A percentile compares a stretch with the other conserved stretches of the same genome.
phyloP scores from a whole-genome alignment of 1,140 invertebrate genomes.

The Melitaea cinxia region DNA sequence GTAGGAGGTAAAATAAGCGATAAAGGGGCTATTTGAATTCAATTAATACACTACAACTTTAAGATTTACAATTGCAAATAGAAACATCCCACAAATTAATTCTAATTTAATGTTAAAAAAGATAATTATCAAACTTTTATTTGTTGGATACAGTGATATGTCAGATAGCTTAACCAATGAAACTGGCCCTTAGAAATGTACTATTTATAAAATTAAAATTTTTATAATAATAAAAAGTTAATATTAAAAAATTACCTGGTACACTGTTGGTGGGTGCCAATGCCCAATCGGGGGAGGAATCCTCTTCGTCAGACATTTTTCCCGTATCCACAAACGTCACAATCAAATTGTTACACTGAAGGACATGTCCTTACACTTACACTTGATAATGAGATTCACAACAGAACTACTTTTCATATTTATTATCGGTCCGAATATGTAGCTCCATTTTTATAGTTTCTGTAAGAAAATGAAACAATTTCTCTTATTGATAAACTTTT shows the following conservation, averaged over 20 bases:
- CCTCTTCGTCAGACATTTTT: slow-evolving; percentile 72
- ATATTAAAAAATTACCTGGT: slow-evolving; percentile 54
- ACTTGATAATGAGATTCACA: slow-evolving; percentile 54
- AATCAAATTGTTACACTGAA: slow-evolving; percentile 46
- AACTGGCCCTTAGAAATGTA: too few relatives aligned
- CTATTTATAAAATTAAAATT: slow-evolving; percentile 10
- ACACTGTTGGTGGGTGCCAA: slow-evolving; percentile 67
- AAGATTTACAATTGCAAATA: too few relatives aligned
- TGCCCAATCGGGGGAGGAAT: slow-evolving; percentile 69
- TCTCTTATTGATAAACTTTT: background rate
- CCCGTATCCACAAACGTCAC: slow-evolving; percentile 37
- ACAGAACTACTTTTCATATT: slow-evolving; percentile 44
- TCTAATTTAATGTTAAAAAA: too few relatives aligned
- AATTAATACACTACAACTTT: too few relatives aligned
- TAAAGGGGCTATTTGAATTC: too few relatives aligned
- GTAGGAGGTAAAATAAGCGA: too few relatives aligned
- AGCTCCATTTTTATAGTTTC: slow-evolving; percentile 54
- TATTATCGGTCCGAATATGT: slow-evolving; percentile 46
- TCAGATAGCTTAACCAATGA: too few relatives aligned
- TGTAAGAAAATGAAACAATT: slow-evolving; percentile 33
- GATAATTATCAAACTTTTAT: too few relatives aligned
- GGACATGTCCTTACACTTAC: slow-evolving; percentile 56
- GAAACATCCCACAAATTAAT: too few relatives aligned
- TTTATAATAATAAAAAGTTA: slow-evolving; percentile 1
- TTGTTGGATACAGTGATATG: too few relatives aligned